Conservation (phyloP, 2,888 invertebrate species). For the Buathra laborator region DNA sequence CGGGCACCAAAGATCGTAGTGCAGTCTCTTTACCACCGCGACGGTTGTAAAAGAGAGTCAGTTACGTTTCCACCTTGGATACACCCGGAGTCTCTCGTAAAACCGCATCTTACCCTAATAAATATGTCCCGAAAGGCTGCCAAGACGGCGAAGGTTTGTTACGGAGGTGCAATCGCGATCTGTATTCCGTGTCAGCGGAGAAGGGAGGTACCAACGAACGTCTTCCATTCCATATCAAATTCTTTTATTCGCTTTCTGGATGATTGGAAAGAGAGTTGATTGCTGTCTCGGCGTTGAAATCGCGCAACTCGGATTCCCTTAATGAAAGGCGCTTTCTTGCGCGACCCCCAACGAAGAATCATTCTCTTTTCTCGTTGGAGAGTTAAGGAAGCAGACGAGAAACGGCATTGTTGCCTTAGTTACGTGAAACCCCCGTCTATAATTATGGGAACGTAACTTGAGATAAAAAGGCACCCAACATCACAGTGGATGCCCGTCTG, state of each 20-base stretch:
- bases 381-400: constrained; percentile 52
- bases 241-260: constrained; percentile 17
- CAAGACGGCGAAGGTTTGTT: neutral
- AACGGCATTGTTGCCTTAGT: constrained; percentile 73
- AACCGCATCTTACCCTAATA: constrained; percentile 58
- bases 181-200: neutral
- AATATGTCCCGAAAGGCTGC: constrained; percentile 42
- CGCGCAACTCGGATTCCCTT: constrained; percentile 61
- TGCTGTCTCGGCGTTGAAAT: constrained; percentile 16
- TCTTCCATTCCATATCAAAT: constrained; percentile 33
- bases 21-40: constrained; percentile 33
- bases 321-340: constrained; percentile 73
- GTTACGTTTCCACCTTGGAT: neutral
- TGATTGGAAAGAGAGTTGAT: constrained; percentile 27
- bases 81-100: constrained; percentile 42
- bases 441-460: constrained; percentile 72
- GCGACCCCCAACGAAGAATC: constrained; percentile 26
- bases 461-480: constrained; percentile 25
- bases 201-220: neutral
- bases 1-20: constrained; percentile 29
- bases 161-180: constrained; percentile 22
- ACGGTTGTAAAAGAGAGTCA: constrained; percentile 53
- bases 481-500: constrained; percentile 2
- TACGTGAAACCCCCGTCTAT: constrained; percentile 67
- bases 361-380: constrained; percentile 9